These are phyloP conservation scores for Pterocles gutturalis DNA, from an alignment of 2,113 vertebrate species.

Conservation along the genomic window DNA sequence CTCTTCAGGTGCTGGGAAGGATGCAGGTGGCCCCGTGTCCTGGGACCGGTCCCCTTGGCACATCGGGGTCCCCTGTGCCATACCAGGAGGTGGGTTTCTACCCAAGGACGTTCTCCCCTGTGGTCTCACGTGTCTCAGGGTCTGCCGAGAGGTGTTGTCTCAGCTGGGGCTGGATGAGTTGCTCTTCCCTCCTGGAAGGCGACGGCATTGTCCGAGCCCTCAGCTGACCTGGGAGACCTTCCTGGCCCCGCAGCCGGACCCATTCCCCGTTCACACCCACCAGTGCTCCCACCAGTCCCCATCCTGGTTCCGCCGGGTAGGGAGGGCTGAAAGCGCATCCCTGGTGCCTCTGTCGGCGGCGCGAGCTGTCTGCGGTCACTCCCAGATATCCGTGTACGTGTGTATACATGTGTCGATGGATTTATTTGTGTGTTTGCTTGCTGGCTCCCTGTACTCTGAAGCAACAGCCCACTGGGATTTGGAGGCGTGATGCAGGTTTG, in stretches of 20 bases:
- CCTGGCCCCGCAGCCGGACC: neutral
- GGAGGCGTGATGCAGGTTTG: neutral
- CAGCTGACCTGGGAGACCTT: neutral
- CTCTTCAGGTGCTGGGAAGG: neutral
- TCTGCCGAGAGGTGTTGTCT: neutral
- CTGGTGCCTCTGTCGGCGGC: neutral
- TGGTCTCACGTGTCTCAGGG: rapidly evolving
- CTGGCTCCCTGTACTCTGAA: constrained; percentile 80
- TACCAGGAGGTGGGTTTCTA: neutral
- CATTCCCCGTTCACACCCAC: neutral
- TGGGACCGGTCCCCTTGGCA: neutral
- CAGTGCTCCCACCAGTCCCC: neutral
- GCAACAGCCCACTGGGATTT: constrained; percentile 42
- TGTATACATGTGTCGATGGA: constrained; percentile 79
- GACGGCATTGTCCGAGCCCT: neutral
- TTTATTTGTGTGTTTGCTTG: constrained; percentile 80
- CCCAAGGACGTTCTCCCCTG: neutral
- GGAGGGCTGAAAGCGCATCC: constrained; percentile 24
- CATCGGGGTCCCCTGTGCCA: neutral
- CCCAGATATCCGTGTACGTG: constrained; percentile 67
- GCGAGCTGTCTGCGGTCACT: constrained; percentile 59
- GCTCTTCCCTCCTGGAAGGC: neutral
- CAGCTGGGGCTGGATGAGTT: neutral
- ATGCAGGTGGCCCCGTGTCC: neutral
- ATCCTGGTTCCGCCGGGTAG: neutral